Conservation (phyloP, 2,797 vertebrate species). For the Agapornis canus region DNA sequence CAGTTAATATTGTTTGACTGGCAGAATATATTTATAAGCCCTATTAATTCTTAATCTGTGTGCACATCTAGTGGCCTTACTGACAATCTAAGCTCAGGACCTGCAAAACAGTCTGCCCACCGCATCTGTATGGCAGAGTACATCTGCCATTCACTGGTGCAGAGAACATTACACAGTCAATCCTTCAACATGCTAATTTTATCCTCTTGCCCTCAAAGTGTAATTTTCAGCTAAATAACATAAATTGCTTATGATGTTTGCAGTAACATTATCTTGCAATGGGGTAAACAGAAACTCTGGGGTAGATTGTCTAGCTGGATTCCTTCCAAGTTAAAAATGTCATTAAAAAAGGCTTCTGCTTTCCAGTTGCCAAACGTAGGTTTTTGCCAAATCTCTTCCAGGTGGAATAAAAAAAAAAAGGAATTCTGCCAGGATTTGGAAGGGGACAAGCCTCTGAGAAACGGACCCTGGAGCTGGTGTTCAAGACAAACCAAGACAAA, state of each 20-base stretch:
- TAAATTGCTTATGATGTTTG: not conserved
- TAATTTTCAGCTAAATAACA: slow-evolving; percentile 9
- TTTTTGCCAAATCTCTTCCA: not conserved
- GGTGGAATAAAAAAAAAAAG: not conserved
- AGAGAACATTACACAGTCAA: not conserved
- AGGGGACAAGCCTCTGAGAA: not conserved
- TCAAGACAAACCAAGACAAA: not conserved
- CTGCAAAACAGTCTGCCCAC: not conserved
- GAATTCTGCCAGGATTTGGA: not conserved
- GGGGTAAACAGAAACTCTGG: not conserved
- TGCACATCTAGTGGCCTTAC: not conserved
- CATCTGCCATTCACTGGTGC: not conserved
- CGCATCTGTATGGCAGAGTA: not conserved
- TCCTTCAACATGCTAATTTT: not conserved
- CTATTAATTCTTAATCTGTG: not conserved
- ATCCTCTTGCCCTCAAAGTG: not conserved
- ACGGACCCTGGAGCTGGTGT: not conserved
- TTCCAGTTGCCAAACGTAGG: not conserved
- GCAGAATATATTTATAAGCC: not conserved
- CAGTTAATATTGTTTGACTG: not conserved
- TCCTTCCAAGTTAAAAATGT: not conserved
- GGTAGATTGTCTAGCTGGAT: not conserved
- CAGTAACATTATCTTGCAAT: not conserved
- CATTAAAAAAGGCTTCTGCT: not conserved
- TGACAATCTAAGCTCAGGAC: fast-evolving